A percentile compares a stretch with the other conserved stretches of the same genome.
phyloP scores from a whole-genome alignment of 2,888 invertebrate genomes.

The Ormia ochracea region DNA sequence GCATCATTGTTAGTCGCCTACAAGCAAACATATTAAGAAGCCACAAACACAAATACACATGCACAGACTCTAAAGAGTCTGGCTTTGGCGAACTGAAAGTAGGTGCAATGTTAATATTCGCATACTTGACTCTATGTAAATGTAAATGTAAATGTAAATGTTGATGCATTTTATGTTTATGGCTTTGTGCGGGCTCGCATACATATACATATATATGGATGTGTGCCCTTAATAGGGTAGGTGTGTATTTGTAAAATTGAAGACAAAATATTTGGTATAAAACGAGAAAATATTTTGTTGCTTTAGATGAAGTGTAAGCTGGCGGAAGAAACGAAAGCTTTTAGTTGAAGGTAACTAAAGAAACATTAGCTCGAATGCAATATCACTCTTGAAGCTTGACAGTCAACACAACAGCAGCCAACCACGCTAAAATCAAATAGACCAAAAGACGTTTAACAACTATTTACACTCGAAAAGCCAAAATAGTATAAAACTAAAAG shows the following conservation, averaged over 20 bases:
- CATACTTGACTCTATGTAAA: slow-evolving; percentile 18
- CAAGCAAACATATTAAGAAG: slow-evolving; percentile 24
- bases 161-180: not conserved
- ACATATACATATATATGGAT: too few species aligned
- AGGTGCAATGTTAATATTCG: slow-evolving; percentile 54
- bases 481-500: not conserved
- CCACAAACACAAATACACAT: not conserved
- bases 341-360: not conserved
- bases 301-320: slow-evolving; percentile 23
- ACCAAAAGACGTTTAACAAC: slow-evolving; percentile 5
- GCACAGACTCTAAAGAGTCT: not conserved
- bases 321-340: not conserved
- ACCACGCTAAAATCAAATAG: not conserved
- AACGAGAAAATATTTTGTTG: slow-evolving; percentile 31
- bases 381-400: slow-evolving; percentile 41
- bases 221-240: too few species aligned
- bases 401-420: slow-evolving; percentile 40
- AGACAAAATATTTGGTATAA: slow-evolving; percentile 2
- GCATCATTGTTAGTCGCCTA: slow-evolving; percentile 44
- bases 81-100: slow-evolving; percentile 9
- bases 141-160: not conserved
- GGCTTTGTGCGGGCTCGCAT: not conserved
- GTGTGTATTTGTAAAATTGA: not conserved
- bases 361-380: slow-evolving; percentile 44
- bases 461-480: not conserved